These are phyloP conservation scores for Drusus annulatus DNA, from an alignment of 1,140 invertebrate genomes.

Conservation along the genomic window DNA sequence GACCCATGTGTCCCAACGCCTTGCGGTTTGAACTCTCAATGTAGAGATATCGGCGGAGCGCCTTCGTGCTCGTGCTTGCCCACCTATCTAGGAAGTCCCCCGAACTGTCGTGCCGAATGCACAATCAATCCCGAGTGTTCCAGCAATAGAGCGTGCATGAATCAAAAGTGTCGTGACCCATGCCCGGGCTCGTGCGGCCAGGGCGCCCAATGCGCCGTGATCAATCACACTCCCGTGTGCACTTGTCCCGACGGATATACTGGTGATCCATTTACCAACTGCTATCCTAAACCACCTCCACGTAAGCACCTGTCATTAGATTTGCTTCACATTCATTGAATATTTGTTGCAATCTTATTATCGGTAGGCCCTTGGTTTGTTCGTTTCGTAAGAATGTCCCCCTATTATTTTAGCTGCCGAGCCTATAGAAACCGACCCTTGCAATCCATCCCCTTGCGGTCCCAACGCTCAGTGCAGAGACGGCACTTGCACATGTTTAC, in stretches of 20 bases:
- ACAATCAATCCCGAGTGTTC: conserved; percentile 81
- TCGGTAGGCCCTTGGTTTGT: conserved; percentile 66
- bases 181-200: conserved; percentile 80
- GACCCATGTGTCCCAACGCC: conserved; percentile 83
- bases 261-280: conserved; percentile 80
- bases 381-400: conserved; percentile 60
- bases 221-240: conserved; percentile 80
- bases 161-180: conserved; percentile 80
- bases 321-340: background rate
- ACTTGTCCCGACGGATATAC: conserved; percentile 78
- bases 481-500: conserved; percentile 75
- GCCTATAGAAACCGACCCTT: conserved; percentile 65
- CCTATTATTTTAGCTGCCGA: conserved; percentile 51
- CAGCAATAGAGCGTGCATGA: conserved; percentile 77
- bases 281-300: conserved; percentile 64
- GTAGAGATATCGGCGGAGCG: conserved; percentile 74
- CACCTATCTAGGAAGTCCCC: conserved; percentile 78
- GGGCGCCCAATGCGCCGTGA: conserved; percentile 76
- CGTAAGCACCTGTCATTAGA: conserved; percentile 53
- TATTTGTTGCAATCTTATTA: conserved; percentile 1
- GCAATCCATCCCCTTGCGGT: conserved; percentile 75
- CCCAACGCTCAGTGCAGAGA: conserved; percentile 72
- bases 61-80: conserved; percentile 79
- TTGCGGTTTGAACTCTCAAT: conserved; percentile 81
- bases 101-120: conserved; percentile 83